Conservation (phyloP, 1,140 invertebrate genomes). For the Eciton burchellii region DNA sequence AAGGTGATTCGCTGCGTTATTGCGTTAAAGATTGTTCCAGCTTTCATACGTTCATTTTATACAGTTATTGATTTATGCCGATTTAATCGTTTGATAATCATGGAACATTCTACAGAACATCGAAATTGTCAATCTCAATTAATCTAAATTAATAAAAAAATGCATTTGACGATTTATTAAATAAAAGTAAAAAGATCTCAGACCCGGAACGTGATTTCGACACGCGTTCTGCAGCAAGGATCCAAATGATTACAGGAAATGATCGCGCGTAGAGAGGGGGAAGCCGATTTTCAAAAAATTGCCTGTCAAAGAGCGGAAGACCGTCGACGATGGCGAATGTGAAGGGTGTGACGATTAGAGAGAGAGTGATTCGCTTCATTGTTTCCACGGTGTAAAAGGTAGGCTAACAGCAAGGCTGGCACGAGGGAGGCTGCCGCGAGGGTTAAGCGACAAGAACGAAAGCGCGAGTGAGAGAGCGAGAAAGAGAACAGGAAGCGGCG, state of each 20-base stretch:
- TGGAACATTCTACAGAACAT: neutral
- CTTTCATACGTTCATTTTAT: neutral
- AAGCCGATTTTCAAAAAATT: constrained; percentile 68
- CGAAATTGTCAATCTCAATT: too few species aligned
- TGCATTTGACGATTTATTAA: neutral
- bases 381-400: constrained; percentile 74
- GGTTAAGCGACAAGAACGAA: constrained; percentile 61
- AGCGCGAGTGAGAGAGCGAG: constrained; percentile 26
- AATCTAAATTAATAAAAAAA: constrained; percentile 1
- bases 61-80: neutral
- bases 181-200: neutral
- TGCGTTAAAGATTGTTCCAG: neutral
- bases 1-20: constrained; percentile 14
- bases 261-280: neutral
- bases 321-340: constrained; percentile 55
- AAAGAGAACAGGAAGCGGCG: constrained; percentile 40
- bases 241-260: neutral
- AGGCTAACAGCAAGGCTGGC: constrained; percentile 67
- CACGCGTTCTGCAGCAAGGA: neutral
- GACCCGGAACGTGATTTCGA: neutral
- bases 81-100: constrained; percentile 3
- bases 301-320: constrained; percentile 68
- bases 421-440: constrained; percentile 54
- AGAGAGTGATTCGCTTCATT: constrained; percentile 64
- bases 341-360: constrained; percentile 38